Conservation (phyloP, 2,113 vertebrate species). For the Mormyrus lacerda region DNA sequence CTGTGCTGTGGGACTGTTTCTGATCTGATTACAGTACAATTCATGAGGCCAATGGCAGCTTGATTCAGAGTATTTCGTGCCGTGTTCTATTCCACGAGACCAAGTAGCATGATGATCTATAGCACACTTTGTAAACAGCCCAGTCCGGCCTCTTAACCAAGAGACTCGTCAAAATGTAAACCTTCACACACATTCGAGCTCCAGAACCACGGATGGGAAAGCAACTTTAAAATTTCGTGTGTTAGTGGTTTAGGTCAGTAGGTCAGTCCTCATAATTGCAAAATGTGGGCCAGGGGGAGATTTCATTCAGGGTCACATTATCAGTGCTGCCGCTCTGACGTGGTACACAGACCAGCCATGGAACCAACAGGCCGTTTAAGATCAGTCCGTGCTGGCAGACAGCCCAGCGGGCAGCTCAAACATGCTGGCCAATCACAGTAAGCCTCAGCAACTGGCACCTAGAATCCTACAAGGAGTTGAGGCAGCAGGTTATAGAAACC, state of each 20-base stretch:
- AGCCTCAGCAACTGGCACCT: not conserved
- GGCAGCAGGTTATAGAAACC: not conserved
- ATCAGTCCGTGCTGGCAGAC: not conserved
- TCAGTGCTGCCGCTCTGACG: not conserved
- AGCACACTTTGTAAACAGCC: not conserved
- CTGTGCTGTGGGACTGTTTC: not conserved
- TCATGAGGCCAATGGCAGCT: not conserved
- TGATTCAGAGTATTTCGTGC: not conserved
- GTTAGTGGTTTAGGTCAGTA: not conserved
- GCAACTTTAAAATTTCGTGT: not conserved
- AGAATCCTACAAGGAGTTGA: not conserved
- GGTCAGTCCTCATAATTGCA: not conserved
- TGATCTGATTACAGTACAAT: not conserved
- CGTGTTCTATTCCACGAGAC: not conserved
- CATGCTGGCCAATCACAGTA: not conserved
- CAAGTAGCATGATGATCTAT: not conserved
- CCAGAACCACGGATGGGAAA: not conserved
- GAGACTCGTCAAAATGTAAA: not conserved
- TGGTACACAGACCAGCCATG: not conserved
- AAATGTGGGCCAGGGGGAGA: not conserved
- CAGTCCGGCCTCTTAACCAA: not conserved
- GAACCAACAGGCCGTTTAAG: not conserved
- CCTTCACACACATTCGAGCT: slow-evolving; percentile 1
- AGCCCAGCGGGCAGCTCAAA: not conserved
- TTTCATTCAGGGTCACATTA: not conserved